Evolutionary conservation across 1,140 invertebrate species (phyloP).

Genomic region (Streblospio benedicti): DNA sequence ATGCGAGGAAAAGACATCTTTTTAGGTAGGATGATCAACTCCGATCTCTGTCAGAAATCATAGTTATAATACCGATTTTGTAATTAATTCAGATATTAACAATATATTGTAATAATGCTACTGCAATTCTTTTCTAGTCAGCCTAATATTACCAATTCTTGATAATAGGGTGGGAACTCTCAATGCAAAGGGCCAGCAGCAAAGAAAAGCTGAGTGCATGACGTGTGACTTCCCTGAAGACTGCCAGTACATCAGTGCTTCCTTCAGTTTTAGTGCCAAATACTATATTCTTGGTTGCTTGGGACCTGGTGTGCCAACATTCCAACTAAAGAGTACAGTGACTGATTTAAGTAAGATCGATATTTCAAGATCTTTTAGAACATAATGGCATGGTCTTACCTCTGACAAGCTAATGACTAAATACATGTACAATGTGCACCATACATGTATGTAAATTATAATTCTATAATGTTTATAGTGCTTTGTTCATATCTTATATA

Average conservation of each 20-base stretch:
- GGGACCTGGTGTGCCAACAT: slow-evolving; percentile 72
- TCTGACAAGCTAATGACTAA: too few species aligned
- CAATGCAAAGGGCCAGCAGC: neutral
- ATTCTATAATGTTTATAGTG: too few species aligned
- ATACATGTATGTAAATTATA: too few species aligned
- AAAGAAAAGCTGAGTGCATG: slow-evolving; percentile 22
- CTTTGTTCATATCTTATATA: too few species aligned
- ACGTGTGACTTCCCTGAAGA: slow-evolving; percentile 33
- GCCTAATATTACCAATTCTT: neutral
- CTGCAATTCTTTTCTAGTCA: neutral
- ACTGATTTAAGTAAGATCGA: slow-evolving; percentile 3
- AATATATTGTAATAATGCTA: neutral
- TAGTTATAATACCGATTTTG: neutral
- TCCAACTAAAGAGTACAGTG: slow-evolving; percentile 50
- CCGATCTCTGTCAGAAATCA: neutral
- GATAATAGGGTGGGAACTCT: neutral
- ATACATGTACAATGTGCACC: too few species aligned
- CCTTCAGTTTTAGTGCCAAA: slow-evolving; percentile 61
- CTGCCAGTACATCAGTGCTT: slow-evolving; percentile 58
- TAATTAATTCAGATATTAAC: neutral
- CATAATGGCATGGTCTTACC: too few species aligned
- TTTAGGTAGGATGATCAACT: slow-evolving; percentile 49
- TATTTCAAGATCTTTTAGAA: too few species aligned
- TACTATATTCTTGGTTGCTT: slow-evolving; percentile 75
- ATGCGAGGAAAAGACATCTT: slow-evolving; percentile 73